Conservation (phyloP, 1,140 invertebrate species). For the Pissodes strobi region DNA sequence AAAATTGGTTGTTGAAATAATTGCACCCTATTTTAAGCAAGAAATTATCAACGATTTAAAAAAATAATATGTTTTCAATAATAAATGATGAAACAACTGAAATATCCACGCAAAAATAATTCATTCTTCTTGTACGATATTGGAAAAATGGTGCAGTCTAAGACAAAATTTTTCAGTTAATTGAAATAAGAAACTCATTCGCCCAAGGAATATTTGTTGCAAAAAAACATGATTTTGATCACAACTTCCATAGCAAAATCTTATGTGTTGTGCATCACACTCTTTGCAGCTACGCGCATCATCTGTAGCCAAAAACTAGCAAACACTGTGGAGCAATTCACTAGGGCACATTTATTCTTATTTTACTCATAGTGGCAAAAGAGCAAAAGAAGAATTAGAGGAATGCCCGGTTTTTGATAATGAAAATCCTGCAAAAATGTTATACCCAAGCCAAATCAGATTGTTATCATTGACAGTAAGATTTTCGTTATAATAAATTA, state of each 20-base stretch:
- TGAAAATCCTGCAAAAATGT: constrained; percentile 2
- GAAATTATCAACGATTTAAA: no score
- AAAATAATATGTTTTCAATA: no score
- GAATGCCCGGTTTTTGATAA: constrained; percentile 19
- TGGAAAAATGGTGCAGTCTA: no score
- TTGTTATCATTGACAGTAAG: constrained; percentile 20
- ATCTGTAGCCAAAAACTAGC: constrained; percentile 9
- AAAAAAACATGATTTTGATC: no score
- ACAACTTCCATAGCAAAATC: constrained; percentile 1
- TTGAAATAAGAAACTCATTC: no score
- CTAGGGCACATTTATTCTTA: constrained; percentile 13
- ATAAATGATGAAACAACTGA: no score
- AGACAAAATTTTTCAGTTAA: no score
- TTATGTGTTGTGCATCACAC: constrained; percentile 19
- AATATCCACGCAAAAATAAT: no score
- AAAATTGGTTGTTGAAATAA: no score
- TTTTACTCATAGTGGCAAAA: constrained; percentile 4
- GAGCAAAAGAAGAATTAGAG: background rate
- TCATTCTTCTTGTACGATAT: no score
- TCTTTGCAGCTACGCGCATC: constrained; percentile 20
- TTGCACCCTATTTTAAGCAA: no score
- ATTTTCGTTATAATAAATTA: background rate
- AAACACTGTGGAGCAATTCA: constrained; percentile 13
- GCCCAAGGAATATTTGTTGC: no score
- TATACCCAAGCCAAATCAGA: constrained; percentile 9